Evolutionary conservation across 2,113 vertebrate species (phyloP).

Genomic region (Scomber japonicus): DNA sequence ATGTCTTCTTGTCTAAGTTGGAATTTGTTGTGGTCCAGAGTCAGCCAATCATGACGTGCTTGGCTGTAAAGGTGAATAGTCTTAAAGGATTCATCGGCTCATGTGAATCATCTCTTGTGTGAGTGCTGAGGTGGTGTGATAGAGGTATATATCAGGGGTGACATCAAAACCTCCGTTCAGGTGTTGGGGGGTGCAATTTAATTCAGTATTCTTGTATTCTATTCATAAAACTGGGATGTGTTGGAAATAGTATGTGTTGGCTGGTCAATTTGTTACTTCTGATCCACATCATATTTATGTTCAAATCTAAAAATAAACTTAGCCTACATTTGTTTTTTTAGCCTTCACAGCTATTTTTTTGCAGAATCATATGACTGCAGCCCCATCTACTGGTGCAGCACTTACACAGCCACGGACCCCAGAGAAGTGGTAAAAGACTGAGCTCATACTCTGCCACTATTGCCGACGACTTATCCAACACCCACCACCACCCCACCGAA

Average conservation of each 20-base stretch:
- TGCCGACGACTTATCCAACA: no score
- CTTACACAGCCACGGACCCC: background rate
- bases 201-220: no score
- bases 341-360: no score
- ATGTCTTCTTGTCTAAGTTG: background rate
- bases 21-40: background rate
- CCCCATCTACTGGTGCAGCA: conserved; percentile 37
- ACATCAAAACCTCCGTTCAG: no score
- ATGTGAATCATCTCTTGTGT: background rate
- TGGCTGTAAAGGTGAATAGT: background rate
- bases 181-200: no score
- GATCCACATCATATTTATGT: no score
- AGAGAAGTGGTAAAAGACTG: background rate
- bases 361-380: background rate
- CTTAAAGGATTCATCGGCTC: conserved; percentile 11
- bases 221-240: no score
- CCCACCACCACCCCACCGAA: no score
- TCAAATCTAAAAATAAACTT: no score
- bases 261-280: no score
- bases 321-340: no score
- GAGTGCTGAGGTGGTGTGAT: background rate
- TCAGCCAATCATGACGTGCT: background rate
- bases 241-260: no score
- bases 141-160: background rate
- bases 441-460: background rate